These are phyloP conservation scores for Aphelenchoides fujianensis DNA, from an alignment of 1,140 invertebrate genomes.

Conservation along the genomic window DNA sequence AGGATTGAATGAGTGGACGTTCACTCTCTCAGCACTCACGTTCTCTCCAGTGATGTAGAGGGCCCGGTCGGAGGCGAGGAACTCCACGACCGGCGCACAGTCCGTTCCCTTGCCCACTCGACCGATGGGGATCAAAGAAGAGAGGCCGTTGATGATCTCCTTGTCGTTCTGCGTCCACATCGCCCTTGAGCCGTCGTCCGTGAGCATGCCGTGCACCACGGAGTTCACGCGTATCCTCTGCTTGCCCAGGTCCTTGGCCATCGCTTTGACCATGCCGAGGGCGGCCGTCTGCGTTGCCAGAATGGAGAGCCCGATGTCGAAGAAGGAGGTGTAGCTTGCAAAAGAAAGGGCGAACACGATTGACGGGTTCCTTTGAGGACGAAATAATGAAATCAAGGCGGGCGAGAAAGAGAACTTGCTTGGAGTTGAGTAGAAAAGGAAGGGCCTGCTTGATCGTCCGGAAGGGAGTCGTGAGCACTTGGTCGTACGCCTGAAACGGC, in stretches of 20 bases:
- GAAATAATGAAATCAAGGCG: constrained; percentile 12
- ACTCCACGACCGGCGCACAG: constrained; percentile 77
- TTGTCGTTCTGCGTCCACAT: constrained; percentile 67
- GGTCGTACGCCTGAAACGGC: constrained; percentile 25
- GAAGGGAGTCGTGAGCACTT: constrained; percentile 39
- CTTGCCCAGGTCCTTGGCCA: constrained; percentile 65
- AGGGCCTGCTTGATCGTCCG: constrained; percentile 3
- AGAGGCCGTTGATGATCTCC: constrained; percentile 5
- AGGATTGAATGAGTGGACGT: too few relatives aligned
- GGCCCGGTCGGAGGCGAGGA: constrained; percentile 82
- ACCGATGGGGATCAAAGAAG: constrained; percentile 41
- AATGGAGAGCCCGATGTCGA: constrained; percentile 80
- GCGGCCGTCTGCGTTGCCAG: constrained; percentile 83
- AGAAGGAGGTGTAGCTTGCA: constrained; percentile 76
- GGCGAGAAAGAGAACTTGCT: constrained; percentile 12
- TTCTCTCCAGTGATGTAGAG: constrained; percentile 89
- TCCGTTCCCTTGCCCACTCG: constrained; percentile 71
- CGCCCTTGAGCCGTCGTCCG: constrained; percentile 77
- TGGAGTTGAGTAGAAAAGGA: constrained; percentile 41
- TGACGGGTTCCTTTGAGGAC: constrained; percentile 35
- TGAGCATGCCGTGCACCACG: constrained; percentile 82
- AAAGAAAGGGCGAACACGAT: constrained; percentile 72
- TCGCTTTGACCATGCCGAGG: constrained; percentile 78
- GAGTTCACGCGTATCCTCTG: constrained; percentile 74
- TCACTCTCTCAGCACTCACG: too few relatives aligned